Evolutionary conservation across 2,888 invertebrate species (phyloP), one percentile per base, ranked within the genome.

Genomic region (Tholera decimalis): DNA sequence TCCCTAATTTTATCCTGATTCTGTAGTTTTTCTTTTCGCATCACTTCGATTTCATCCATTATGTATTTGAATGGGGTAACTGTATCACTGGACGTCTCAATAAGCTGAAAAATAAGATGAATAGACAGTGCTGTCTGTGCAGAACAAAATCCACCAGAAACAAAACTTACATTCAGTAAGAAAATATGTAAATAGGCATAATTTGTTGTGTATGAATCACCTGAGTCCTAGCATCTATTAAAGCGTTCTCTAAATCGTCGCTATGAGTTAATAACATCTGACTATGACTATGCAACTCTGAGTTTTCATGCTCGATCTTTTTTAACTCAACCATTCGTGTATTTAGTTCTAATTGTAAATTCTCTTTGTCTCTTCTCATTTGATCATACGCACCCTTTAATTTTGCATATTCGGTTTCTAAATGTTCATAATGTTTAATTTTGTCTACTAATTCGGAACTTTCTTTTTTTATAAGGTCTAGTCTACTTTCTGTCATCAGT

Each of bases 21-120:
- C 1, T 59, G 43, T 1, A 80, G 20, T 79, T 93, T 94, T 79
- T 94, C 93, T 60, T 85, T 72, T 74, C 88, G 92, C 85, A 95
- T 83, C 11, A 82, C 69, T 61, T 91, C 87, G 39, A 94, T 88
- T 88, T 93, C 89, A 51, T 80, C 80, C 65, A 85, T 78, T 7
- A 94, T 79, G 53, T 87, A 81, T 18, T 73, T 61, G 37, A 85
- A 86, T 18, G 84, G 59, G 26, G 72, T 67, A 7, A 71, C 65
- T 2, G 83, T 58, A 6, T 73, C 50, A 26, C 55, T 82, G 1
- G 84, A 57, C 57, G 79, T 85, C 7, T 63, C 49, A 15, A 78
- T 71, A 20, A 86, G 78, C 90, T 90, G 68, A 28, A 60, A 62
- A 41, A 35, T 7, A 9, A 15, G 7, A 26, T 13, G 4, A 22